These are phyloP conservation scores for Paracyprichromis sp. DNA, from an alignment of 2,113 vertebrate genomes.

Conservation along the genomic window DNA sequence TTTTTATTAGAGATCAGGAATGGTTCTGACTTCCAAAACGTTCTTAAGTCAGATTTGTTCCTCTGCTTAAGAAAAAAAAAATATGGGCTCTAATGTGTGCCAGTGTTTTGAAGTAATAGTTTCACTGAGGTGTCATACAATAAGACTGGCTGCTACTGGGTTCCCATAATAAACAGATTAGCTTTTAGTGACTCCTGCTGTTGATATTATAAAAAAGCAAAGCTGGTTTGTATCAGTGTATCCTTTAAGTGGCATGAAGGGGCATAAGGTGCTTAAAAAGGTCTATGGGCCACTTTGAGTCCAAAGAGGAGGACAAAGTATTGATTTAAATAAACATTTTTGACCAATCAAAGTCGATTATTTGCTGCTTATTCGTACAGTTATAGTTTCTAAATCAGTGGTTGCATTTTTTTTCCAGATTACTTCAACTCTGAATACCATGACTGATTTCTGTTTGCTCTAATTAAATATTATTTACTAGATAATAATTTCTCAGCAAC, in stretches of 20 bases:
- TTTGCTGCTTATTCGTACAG: not conserved
- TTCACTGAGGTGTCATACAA: not conserved
- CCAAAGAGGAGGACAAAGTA: not conserved
- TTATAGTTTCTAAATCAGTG: not conserved
- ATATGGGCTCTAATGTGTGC: not conserved
- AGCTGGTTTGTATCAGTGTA: not conserved
- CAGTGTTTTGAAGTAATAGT: not conserved
- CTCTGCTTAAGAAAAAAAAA: not conserved
- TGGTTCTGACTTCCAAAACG: not conserved
- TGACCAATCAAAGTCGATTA: not conserved
- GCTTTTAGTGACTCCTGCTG: constrained; percentile 2
- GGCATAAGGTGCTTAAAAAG: not conserved
- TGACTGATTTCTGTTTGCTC: not conserved
- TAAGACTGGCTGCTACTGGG: not conserved
- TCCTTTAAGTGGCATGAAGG: not conserved
- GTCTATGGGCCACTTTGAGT: not conserved
- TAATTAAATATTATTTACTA: not conserved
- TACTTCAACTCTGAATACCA: fast-evolving
- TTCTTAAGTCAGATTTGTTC: not conserved
- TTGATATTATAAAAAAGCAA: not conserved
- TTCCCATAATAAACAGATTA: not conserved
- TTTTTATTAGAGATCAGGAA: not conserved
- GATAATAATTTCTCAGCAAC: not conserved
- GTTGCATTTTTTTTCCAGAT: not conserved
- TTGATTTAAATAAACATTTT: not conserved